Evolutionary conservation across 1,140 invertebrate species (phyloP), one percentile per base, ranked within the genome.

Genomic region (Tetranychus cinnabarinus): DNA sequence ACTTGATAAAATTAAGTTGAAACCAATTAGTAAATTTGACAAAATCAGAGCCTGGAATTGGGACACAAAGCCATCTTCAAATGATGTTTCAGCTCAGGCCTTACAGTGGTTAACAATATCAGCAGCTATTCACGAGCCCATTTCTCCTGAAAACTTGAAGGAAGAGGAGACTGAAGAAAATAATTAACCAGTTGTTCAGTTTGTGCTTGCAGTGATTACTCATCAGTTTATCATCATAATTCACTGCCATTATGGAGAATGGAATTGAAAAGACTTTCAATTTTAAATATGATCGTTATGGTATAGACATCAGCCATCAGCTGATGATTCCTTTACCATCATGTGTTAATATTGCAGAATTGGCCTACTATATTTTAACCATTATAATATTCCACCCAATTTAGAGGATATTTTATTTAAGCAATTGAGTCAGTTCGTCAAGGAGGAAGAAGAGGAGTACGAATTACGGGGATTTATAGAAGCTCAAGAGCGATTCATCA

Each of bases 41-140:
- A 70, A 79, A 46, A 75, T 86, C 56, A 78, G 74, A 1, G 81
- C 81, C 68, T 87, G 85, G 85, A 86, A 86, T 70, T 84, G 83
- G 76, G 83, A 85, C 67, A 82, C 79, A 70, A 72, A 76, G 52
- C 81, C 83, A 46, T 80, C 78, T 5, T 77, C 77, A 64, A 82
- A 83, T 70, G 84, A 86, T 71, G 72, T 76, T 23, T 69, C 85
- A 56, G 64, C 73, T 2, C 76, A 79, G 69, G 79, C 81, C 12
- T 65, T 86, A 55, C 78, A 84, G 64, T 87, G 84, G 84, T 77
- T 85, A n/a, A 77, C 82, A 63, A 78, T 87, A 46, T 78, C 83
- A 55, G 78, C 83, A 74, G 79, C 76, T 46, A 82, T 86, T n/a
- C 64, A 65, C 55, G 48, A 60, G 34, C 55, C 55, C 10, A 52